phyloP scores from a whole-genome alignment of 2,797 vertebrate species.

The Coregonus ussuriensis region DNA sequence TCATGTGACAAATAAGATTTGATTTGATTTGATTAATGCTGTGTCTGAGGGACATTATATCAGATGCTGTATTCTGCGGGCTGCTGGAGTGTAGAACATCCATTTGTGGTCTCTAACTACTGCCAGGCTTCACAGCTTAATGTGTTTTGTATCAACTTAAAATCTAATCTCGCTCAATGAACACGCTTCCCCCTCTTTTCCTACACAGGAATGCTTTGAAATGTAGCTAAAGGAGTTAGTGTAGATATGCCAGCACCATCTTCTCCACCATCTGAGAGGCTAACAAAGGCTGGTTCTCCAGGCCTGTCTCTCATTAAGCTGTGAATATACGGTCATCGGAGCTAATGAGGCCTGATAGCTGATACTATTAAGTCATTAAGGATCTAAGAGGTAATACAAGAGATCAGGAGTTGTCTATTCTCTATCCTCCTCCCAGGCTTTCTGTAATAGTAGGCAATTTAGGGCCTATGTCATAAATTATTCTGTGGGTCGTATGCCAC shows the following conservation, averaged over 20 bases:
- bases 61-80: slow-evolving; percentile 17
- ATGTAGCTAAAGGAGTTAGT: slow-evolving; percentile 20
- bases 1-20: too few relatives aligned
- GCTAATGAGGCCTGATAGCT: slow-evolving; percentile 18
- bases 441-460: not conserved
- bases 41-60: not conserved
- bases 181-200: slow-evolving; percentile 41
- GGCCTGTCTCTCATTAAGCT: slow-evolving; percentile 2
- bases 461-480: not conserved
- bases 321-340: not conserved
- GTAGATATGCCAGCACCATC: not conserved
- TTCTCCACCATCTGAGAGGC: not conserved
- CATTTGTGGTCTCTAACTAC: slow-evolving; percentile 27
- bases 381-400: not conserved
- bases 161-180: slow-evolving; percentile 46
- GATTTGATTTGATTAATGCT: not conserved
- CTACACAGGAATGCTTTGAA: slow-evolving; percentile 38
- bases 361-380: slow-evolving; percentile 26
- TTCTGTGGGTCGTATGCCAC: not conserved
- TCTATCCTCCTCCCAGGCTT: too few relatives aligned
- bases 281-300: not conserved
- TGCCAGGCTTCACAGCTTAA: slow-evolving; percentile 28
- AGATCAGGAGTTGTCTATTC: not conserved
- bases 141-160: slow-evolving; percentile 32
- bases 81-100: slow-evolving; percentile 31